These are phyloP conservation scores for Andrena minutula DNA, from an alignment of 2,888 invertebrate genomes.

Conservation along the genomic window DNA sequence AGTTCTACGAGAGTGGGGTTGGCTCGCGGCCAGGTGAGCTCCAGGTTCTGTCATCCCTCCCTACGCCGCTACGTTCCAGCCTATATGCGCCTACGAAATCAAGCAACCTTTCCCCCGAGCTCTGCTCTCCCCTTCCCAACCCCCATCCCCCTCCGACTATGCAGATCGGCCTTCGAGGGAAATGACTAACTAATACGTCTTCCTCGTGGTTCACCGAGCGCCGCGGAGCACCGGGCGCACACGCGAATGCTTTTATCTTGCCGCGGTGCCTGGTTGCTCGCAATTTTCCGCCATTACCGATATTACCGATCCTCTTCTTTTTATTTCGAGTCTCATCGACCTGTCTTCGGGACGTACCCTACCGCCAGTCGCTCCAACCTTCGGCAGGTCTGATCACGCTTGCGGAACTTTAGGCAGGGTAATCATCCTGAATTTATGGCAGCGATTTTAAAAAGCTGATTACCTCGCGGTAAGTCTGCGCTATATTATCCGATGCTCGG, in stretches of 20 bases:
- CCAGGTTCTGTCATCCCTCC: constrained; percentile 75
- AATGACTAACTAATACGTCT: constrained; percentile 62
- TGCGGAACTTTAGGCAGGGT: not conserved
- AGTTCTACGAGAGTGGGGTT: constrained; percentile 65
- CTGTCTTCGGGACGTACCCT: not conserved
- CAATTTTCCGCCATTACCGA: constrained; percentile 55
- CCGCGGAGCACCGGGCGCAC: constrained; percentile 42
- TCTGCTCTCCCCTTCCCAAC: not conserved
- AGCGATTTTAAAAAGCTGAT: constrained; percentile 6
- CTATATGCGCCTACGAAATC: constrained; percentile 68
- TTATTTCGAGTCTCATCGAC: constrained; percentile 52
- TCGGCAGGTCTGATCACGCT: not conserved
- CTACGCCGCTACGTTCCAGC: constrained; percentile 60
- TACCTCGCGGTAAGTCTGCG: not conserved
- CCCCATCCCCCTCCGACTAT: constrained; percentile 28
- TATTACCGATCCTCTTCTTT: constrained; percentile 38
- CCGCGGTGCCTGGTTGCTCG: constrained; percentile 32
- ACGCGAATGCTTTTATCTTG: constrained; percentile 56
- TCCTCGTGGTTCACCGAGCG: constrained; percentile 49
- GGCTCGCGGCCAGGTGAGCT: constrained; percentile 82
- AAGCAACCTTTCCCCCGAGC: constrained; percentile 33
- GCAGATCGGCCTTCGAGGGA: constrained; percentile 58
- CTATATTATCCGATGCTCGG: not conserved
- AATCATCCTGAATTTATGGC: not conserved
- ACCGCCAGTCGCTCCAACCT: not conserved